Base-by-base conservation (phyloP, 2,888 invertebrate species). In the Tenthredo scrophulariae region DNA sequence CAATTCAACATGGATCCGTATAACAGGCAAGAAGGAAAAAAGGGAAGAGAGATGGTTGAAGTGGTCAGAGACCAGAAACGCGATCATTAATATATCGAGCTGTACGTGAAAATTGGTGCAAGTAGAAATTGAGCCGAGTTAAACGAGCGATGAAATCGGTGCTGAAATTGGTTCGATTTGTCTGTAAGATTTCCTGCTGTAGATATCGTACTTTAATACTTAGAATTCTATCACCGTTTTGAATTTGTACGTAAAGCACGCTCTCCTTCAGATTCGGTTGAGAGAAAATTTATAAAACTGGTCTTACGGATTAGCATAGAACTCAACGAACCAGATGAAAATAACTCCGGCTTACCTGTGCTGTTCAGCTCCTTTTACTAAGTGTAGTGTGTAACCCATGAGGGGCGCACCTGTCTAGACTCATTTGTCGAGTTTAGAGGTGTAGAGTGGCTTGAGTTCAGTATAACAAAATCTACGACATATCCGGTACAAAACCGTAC, bases 221-320 rank as follows among this genome's bases (percentile, higher is more conserved):
- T 46, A 22, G 37, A 43, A 75, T 75, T 75, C 75, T 15, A 75
- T 43, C 46, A 62, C 84, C 62, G 62, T 82, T 75, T 46, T 29
- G 75, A 75, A 75, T 75, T 75, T 75, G 75, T 29, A 75, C 22
- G 75, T 46, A 43, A n/a, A 75, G 75, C 75, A 75, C 65, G 86
- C 46, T 84, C 80, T 77, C 22, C 84, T 46, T n/a, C 75, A 18
- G 75, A 43, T 84, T 79, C 83, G 72, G 54, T 62, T 75, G 43
- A 13, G 26, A 40, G 65, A 77, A 54, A 79, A 83, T 85, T 84
- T 84, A 79, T 85, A 54, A n/a, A 54, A 67, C 72, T 82, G 79
- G 80, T 84, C 84, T 86, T 85, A 79, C 85, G 75, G 84, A 82
- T 79, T 40, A 67, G 40, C 84, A 37, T n/a, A 50, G 43, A 26